Base-by-base conservation (phyloP, 2,888 invertebrate species). In the Drosophila lutescens region DNA sequence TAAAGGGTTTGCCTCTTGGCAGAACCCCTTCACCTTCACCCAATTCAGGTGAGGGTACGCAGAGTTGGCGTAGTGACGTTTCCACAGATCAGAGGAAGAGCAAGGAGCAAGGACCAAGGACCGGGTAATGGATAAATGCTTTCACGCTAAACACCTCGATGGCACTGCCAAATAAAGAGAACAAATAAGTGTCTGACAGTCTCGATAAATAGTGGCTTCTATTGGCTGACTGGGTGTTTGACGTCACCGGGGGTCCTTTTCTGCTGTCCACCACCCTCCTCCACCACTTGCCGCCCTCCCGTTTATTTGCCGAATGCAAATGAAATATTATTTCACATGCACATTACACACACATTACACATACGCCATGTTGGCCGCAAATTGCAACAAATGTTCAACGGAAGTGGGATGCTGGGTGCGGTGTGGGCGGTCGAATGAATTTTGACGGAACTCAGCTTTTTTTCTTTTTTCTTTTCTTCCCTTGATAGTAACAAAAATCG, bases 81-180 rank as follows among this genome's bases (percentile, higher is more conserved):
- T 54, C 26, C 66, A 66, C 34, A 53, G 66, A 66, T 65, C 66
- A 32, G 50, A 36, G 56, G 46, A 20, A 12, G 12, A 15, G 26
- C 32, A 23, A 23, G 23, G 36, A 32, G 2, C 26, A 6, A 20
- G 15, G 15, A 15, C 36, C 32, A 34, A 23, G 23, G 36, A 32
- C 30, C 66, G 65, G 69, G 50, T 80, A 77, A 79, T 70, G 60
- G 70, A 68, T 65, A 73, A 70, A 67, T 73, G 72, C 58, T 71
- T 57, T 65, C 70, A 63, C 65, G 77, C 66, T 69, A 69, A 78
- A 65, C 51, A 65, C 74, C 46, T 41, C 68, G 55, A 67, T 55
- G 47, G 36, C 41, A 67, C 40, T 67, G 67, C 68, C 55, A 67
- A 67, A 67, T 67, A 67, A 67, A 67, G 47, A 67, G 55, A 32